Evolutionary conservation across 2,888 invertebrate species (phyloP).

Genomic region (Altica lythri): DNA sequence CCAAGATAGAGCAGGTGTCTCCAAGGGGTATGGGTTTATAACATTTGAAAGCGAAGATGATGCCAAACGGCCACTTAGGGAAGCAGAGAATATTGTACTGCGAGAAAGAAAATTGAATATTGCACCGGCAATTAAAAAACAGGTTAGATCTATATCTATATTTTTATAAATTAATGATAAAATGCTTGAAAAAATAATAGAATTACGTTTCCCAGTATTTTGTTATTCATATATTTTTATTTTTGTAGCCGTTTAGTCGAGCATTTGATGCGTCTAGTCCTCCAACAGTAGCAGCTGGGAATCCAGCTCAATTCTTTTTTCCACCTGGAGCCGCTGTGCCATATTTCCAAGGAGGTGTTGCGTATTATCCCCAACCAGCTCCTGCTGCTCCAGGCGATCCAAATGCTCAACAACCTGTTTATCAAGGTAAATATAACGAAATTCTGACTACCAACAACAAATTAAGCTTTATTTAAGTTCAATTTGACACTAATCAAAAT

Average conservation of each 20-base stretch:
- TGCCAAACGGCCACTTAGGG: constrained; percentile 73
- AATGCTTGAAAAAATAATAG: neutral
- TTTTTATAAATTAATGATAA: neutral
- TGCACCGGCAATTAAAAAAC: constrained; percentile 85
- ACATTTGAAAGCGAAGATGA: constrained; percentile 88
- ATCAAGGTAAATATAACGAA: constrained; percentile 52
- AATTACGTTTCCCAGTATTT: neutral
- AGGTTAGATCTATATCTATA: constrained; percentile 56
- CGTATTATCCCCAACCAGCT: constrained; percentile 51
- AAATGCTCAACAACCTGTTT: constrained; percentile 51
- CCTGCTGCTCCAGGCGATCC: constrained; percentile 49
- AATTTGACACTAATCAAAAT: too few relatives aligned
- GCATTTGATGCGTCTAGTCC: constrained; percentile 62
- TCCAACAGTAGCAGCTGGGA: constrained; percentile 59
- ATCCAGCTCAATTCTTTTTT: constrained; percentile 54
- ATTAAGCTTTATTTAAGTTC: too few relatives aligned
- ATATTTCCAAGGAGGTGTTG: constrained; percentile 53
- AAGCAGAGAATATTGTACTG: constrained; percentile 77
- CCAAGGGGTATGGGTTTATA: constrained; percentile 88
- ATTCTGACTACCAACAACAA: too few relatives aligned
- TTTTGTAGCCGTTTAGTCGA: constrained; percentile 57
- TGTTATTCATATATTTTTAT: neutral
- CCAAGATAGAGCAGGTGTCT: constrained; percentile 90
- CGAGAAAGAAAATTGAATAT: constrained; percentile 83
- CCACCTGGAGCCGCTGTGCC: constrained; percentile 55